Conservation (phyloP, 2,888 invertebrate species). For the Lithophane semibrunnea region DNA sequence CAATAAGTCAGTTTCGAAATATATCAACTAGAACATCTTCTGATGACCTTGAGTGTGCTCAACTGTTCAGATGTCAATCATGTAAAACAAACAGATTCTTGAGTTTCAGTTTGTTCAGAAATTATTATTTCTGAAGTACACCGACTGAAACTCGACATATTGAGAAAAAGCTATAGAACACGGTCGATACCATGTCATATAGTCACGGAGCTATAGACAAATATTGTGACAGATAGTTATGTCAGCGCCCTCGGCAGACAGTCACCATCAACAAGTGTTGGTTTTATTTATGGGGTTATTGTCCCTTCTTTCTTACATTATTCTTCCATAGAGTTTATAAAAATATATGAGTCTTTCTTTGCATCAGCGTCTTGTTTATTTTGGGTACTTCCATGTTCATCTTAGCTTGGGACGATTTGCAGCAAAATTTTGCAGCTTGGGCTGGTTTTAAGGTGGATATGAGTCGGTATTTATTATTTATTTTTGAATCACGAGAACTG, state of each 20-base stretch:
- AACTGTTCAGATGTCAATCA: background rate
- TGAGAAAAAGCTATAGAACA: background rate
- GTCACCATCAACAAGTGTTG: constrained; percentile 62
- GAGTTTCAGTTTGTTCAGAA: background rate
- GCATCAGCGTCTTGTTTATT: background rate
- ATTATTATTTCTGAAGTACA: background rate
- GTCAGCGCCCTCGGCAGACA: constrained; percentile 28
- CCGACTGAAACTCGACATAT: background rate
- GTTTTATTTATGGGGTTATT: constrained; percentile 30
- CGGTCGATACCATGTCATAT: background rate
- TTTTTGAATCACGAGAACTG: background rate
- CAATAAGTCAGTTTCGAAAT: background rate
- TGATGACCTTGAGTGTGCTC: background rate
- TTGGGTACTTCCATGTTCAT: background rate
- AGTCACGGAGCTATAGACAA: constrained; percentile 15
- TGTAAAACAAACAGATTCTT: background rate
- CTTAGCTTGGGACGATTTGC: too few relatives aligned
- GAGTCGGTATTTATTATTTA: background rate
- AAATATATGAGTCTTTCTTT: background rate
- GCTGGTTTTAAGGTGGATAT: background rate
- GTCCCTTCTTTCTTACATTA: constrained; percentile 24
- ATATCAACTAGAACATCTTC: background rate
- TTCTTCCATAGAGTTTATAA: constrained; percentile 13
- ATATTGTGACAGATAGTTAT: constrained; percentile 37
- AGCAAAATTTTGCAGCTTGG: too few relatives aligned